Evolutionary conservation across 2,113 vertebrate genomes (phyloP).

Genomic region (Hyaena hyaena): DNA sequence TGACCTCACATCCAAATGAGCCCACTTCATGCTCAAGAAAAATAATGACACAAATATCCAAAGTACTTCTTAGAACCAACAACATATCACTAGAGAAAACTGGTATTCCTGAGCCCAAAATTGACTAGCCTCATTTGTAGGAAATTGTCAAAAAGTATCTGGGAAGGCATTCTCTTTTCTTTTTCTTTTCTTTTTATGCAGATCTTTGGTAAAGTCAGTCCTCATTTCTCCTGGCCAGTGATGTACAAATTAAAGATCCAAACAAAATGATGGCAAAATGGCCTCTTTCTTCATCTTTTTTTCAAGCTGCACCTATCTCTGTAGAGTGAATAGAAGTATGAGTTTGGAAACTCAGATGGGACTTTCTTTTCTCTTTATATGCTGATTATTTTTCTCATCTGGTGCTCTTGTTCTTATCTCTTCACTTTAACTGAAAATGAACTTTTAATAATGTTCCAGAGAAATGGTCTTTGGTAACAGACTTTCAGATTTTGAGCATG

Average conservation of each 20-base stretch:
- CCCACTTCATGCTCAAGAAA: slow-evolving; percentile 66
- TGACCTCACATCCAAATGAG: slow-evolving; percentile 75
- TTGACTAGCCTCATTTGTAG: slow-evolving; percentile 69
- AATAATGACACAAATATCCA: slow-evolving; percentile 71
- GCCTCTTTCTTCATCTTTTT: slow-evolving; percentile 61
- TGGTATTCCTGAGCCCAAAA: slow-evolving; percentile 72
- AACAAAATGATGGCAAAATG: slow-evolving; percentile 75
- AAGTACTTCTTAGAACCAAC: slow-evolving; percentile 74
- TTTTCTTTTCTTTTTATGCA: slow-evolving; percentile 5
- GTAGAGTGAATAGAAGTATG: slow-evolving; percentile 59
- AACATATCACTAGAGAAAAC: slow-evolving; percentile 70
- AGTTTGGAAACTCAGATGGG: slow-evolving; percentile 49
- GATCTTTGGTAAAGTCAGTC: slow-evolving; percentile 76
- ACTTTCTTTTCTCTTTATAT: background rate
- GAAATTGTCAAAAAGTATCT: slow-evolving; percentile 78
- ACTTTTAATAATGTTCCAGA: slow-evolving; percentile 67
- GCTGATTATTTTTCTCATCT: slow-evolving; percentile 49
- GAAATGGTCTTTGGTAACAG: background rate
- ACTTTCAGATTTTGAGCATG: slow-evolving; percentile 54
- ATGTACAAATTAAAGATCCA: slow-evolving; percentile 76
- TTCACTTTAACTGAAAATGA: slow-evolving; percentile 71
- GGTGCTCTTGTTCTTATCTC: slow-evolving; percentile 53
- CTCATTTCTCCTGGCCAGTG: slow-evolving; percentile 72
- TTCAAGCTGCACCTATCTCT: slow-evolving; percentile 64
- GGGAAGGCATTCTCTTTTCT: background rate